Base-by-base conservation (phyloP, 2,113 vertebrate genomes). In the Menidia beryllina region DNA sequence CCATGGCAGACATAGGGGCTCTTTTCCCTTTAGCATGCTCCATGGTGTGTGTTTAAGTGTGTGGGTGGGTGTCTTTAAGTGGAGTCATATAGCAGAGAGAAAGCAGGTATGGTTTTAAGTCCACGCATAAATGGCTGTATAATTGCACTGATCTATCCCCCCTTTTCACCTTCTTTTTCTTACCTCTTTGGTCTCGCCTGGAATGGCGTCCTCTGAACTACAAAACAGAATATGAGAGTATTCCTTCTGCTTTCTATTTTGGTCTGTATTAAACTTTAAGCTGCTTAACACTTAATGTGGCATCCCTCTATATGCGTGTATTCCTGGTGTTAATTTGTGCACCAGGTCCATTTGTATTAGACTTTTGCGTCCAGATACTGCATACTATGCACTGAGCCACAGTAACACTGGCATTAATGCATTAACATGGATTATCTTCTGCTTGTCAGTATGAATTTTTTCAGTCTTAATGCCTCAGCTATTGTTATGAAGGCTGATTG, bases 401-500 rank as follows among this genome's bases (percentile, higher is more conserved):
- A 3, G 24, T 49, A 30, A 21, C 39, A 34, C 30, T 19, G 24
- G 12, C 64, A 45, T 34, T 34, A 12, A 27, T 27, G 4, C 21
- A 45, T 45, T 19, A 45, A 0, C 25, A 49, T 11, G 34, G 23
- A 41, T 27, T 17, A 2, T 43, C 50, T 7, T 25, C 48, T 55
- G 9, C 21, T 70, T 10, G 23, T 64, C 49, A 34, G 25, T n/a
- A n/a, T 43, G 48, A 23, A 39, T 23, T 34, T 20, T 65, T 39
- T 54, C 14, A 59, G 7, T 0, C 1, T 7, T 4, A 68, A 30
- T 23, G 13, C 30, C 39, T 63, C 23, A 30, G 27, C 25, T 59
- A 52, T 62, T 41, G 19, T 34, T 73, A 43, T 27, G 62, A 43
- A 55, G 55, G 48, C 57, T 19, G 25, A 38, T 24, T 27, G 51